phyloP scores from a whole-genome alignment of 2,113 vertebrate species.

The Etia nguti region DNA sequence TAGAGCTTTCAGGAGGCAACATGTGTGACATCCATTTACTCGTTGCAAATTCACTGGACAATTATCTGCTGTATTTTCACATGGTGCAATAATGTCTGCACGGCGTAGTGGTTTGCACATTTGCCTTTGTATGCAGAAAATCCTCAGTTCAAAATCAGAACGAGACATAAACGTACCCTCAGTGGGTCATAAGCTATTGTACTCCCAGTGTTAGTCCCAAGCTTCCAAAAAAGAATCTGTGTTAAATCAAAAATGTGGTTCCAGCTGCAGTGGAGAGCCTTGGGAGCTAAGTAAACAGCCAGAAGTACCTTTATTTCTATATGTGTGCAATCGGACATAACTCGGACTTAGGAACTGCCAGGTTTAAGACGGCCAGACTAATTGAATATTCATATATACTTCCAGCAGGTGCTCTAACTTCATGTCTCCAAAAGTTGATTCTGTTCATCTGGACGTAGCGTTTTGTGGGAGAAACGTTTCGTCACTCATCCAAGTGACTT shows the following conservation, averaged over 20 bases:
- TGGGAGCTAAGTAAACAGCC: background rate
- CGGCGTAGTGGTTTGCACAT: background rate
- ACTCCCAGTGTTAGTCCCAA: background rate
- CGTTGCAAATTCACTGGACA: background rate
- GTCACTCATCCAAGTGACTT: no score
- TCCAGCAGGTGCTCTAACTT: background rate
- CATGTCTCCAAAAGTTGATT: no score
- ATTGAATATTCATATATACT: background rate
- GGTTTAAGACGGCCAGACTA: background rate
- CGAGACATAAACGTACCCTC: background rate
- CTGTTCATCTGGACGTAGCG: no score
- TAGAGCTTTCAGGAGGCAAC: background rate
- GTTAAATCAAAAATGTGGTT: background rate
- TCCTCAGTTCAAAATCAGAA: background rate
- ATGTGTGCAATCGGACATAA: background rate
- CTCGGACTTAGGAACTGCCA: background rate
- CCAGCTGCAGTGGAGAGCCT: background rate
- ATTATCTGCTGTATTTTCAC: background rate
- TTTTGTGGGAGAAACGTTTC: no score
- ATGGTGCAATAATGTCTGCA: background rate
- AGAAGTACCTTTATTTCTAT: background rate
- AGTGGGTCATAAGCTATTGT: background rate
- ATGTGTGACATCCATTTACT: background rate
- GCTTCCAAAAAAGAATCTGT: background rate
- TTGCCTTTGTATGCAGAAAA: background rate